Evolutionary conservation across 2,888 invertebrate species (phyloP).

Genomic region (Eupeodes luniger): DNA sequence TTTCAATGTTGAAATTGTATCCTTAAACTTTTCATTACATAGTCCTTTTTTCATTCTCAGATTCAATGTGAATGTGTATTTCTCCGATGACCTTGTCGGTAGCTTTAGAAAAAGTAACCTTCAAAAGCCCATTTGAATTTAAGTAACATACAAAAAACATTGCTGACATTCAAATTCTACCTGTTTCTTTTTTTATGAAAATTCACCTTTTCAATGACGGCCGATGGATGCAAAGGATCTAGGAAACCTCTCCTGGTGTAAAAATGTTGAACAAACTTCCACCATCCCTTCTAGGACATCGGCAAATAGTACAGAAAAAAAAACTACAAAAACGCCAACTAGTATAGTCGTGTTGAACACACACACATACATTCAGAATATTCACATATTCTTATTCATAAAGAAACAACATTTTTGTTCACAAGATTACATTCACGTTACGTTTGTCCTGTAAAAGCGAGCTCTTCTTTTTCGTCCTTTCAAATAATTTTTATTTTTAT

Average conservation of each 20-base stretch:
- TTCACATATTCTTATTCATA: conserved; percentile 63
- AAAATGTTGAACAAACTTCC: too few species aligned
- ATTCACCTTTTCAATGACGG: conserved; percentile 7
- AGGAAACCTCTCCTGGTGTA: conserved; percentile 9
- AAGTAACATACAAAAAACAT: conserved; percentile 1
- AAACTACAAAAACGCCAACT: conserved; percentile 24
- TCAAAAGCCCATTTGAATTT: conserved; percentile 8
- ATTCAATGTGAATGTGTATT: not conserved
- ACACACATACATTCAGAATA: conserved; percentile 15
- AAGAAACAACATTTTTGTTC: conserved; percentile 50
- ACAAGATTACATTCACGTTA: conserved; percentile 57
- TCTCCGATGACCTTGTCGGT: conserved; percentile 22
- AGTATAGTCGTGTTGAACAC: conserved; percentile 4
- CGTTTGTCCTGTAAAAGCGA: conserved; percentile 42
- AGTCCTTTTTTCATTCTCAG: conserved; percentile 6
- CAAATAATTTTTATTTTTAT: conserved; percentile 4
- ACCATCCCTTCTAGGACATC: not conserved
- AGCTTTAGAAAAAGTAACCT: not conserved
- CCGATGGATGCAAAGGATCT: not conserved
- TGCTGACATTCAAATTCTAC: conserved; percentile 51
- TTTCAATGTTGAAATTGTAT: conserved; percentile 9
- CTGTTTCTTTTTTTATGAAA: not conserved
- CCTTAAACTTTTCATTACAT: not conserved
- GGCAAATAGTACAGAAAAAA: conserved; percentile 16
- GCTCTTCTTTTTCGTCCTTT: conserved; percentile 57